phyloP scores from a whole-genome alignment of 1,140 invertebrate genomes.

The Portunus trituberculatus region DNA sequence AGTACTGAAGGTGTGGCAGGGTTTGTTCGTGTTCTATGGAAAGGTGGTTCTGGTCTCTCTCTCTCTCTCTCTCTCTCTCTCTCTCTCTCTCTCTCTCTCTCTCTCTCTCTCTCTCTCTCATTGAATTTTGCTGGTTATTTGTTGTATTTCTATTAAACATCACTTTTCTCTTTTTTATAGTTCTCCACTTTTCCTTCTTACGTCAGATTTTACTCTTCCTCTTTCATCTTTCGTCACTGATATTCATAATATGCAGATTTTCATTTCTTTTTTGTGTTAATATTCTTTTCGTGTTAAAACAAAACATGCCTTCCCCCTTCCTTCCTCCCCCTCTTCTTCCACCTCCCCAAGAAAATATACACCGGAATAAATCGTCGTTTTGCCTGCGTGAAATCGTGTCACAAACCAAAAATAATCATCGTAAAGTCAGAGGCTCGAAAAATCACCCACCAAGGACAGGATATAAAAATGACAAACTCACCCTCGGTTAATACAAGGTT shows the following conservation, averaged over 20 bases:
- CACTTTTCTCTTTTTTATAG: too few relatives aligned
- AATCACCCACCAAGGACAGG: neutral
- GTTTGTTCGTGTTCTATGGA: too few relatives aligned
- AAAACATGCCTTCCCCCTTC: neutral
- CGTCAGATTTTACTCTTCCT: too few relatives aligned
- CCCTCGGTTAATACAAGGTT: neutral
- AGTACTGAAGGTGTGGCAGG: too few relatives aligned
- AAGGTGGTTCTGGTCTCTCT: neutral
- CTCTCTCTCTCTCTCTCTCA: neutral
- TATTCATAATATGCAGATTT: too few relatives aligned
- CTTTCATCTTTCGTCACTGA: too few relatives aligned
- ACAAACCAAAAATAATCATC: neutral
- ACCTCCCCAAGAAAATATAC: neutral
- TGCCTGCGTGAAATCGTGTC: neutral
- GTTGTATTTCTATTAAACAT: too few relatives aligned
- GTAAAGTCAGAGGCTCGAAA: neutral
- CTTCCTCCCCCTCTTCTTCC: neutral
- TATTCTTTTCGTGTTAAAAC: too few relatives aligned
- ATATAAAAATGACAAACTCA: neutral
- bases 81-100: constrained; percentile 64
- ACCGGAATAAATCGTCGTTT: neutral
- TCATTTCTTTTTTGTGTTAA: neutral
- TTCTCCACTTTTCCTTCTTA: too few relatives aligned
- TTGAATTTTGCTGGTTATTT: too few relatives aligned
- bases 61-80: constrained; percentile 42